A percentile compares a stretch with the other conserved stretches of the same genome.
Conservation (phyloP, 2,113 vertebrate genomes). For the Ceuthmochares aereus region DNA sequence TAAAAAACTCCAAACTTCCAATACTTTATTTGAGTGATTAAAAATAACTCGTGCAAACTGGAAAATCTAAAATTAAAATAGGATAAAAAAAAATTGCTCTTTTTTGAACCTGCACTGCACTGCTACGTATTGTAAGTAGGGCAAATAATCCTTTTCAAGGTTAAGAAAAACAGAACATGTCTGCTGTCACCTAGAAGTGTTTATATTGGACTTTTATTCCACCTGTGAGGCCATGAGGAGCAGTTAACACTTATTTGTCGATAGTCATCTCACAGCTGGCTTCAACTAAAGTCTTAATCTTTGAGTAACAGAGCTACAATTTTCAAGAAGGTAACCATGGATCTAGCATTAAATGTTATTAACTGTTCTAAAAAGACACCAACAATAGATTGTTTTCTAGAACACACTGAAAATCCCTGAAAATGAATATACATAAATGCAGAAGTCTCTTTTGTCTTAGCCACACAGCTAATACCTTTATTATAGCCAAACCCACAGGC, state of each 20-base stretch:
- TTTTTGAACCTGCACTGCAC: not conserved
- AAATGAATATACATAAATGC: not conserved
- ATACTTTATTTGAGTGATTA: not conserved
- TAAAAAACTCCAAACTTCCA: not conserved
- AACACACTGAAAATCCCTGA: not conserved
- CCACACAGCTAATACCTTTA: fast-evolving
- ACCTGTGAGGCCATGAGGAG: not conserved
- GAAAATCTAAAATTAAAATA: not conserved
- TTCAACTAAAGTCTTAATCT: not conserved
- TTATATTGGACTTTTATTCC: not conserved
- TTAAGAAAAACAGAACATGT: not conserved
- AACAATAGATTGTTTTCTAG: not conserved
- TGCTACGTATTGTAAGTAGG: not conserved
- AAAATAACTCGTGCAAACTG: not conserved
- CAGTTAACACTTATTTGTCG: not conserved
- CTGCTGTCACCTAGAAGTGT: not conserved
- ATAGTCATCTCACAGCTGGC: not conserved
- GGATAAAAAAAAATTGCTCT: not conserved
- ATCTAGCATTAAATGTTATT: not conserved
- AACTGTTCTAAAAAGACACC: not conserved
- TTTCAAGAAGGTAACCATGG: not conserved
- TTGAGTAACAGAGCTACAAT: not conserved
- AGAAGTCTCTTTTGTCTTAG: not conserved
- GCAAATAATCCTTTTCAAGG: not conserved
- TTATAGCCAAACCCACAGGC: fast-evolving